Percentiles rank a stretch among this genome's conserved stretches.
phyloP scores from a whole-genome alignment of 2,113 vertebrate genomes.

The Cyprinodon brontotheroides region DNA sequence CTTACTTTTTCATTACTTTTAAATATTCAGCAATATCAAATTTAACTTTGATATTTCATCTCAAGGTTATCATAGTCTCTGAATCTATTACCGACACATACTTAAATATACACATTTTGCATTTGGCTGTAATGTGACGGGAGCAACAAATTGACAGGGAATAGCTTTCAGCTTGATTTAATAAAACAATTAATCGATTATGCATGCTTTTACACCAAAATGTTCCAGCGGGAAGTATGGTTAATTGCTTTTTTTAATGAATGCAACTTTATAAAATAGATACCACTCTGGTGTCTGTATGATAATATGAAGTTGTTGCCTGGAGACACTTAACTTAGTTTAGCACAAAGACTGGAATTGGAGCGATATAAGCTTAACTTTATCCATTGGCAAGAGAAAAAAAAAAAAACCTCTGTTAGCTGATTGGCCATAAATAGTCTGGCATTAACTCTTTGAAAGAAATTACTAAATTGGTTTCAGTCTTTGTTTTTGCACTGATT shows the following conservation, averaged over 20 bases:
- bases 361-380: background rate
- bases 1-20: background rate
- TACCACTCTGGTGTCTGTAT: constrained; percentile 12
- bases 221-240: background rate
- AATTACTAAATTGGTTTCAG: constrained; percentile 7
- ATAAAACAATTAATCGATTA: constrained; percentile 19
- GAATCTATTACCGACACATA: background rate
- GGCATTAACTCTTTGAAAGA: background rate
- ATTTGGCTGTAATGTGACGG: background rate
- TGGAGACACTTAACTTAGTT: constrained; percentile 11
- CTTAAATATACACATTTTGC: constrained; percentile 1
- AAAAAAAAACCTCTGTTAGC: background rate
- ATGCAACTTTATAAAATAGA: constrained; percentile 8
- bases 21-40: background rate
- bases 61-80: background rate
- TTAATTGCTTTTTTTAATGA: constrained; percentile 19
- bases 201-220: constrained; percentile 14
- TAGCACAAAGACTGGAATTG: constrained; percentile 18
- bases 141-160: background rate
- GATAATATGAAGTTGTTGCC: background rate
- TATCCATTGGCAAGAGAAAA: constrained; percentile 5
- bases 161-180: background rate
- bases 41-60: background rate
- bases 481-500: background rate
- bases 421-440: background rate